phyloP scores from a whole-genome alignment of 2,888 invertebrate species.

The Glaucopsyche alexis region DNA sequence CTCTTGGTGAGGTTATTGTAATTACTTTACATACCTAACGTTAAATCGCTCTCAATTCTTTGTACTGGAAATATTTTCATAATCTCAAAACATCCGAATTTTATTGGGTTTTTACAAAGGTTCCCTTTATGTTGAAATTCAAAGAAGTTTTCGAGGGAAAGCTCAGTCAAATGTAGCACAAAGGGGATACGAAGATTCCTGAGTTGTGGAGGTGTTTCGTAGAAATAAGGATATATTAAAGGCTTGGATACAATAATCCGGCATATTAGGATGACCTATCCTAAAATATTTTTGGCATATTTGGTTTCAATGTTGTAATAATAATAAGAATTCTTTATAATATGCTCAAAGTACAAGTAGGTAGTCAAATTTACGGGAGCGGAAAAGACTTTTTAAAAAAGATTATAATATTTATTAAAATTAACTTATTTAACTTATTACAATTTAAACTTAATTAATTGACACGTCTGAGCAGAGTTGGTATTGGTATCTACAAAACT shows the following conservation, averaged over 20 bases:
- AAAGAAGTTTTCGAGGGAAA: slow-evolving; percentile 21
- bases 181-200: slow-evolving; percentile 27
- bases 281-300: neutral
- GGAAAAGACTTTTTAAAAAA: too few species aligned
- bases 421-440: too few species aligned
- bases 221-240: slow-evolving; percentile 26
- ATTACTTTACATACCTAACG: neutral
- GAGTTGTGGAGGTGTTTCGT: slow-evolving; percentile 24
- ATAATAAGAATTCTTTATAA: too few species aligned
- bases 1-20: too few species aligned
- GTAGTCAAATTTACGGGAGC: too few species aligned
- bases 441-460: too few species aligned
- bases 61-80: neutral
- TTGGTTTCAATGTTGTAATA: neutral
- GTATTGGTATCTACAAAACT: too few species aligned
- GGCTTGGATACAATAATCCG: slow-evolving; percentile 4
- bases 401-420: too few species aligned
- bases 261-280: neutral
- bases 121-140: slow-evolving; percentile 27
- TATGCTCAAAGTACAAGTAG: too few species aligned
- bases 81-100: slow-evolving; percentile 16
- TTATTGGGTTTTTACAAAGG: slow-evolving; percentile 28
- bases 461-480: too few species aligned
- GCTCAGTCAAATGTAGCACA: slow-evolving; percentile 26
- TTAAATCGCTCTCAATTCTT: neutral